phyloP scores from a whole-genome alignment of 2,797 vertebrate genomes.

The Peromyscus aztecus region DNA sequence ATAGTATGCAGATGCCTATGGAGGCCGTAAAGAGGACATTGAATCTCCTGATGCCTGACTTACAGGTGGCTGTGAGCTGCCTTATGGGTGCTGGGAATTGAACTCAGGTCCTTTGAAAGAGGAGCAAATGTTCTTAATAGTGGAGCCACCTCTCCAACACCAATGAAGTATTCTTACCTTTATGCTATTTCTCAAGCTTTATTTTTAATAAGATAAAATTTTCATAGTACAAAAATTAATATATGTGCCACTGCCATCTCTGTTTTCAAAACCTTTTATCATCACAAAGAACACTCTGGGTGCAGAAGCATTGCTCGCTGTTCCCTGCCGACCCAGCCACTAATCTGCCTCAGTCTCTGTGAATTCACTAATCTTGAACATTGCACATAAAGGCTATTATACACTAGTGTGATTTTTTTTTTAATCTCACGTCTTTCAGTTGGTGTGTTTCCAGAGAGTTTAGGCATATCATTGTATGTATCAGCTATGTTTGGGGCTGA shows the following conservation, averaged over 20 bases:
- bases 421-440: neutral
- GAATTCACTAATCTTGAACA: neutral
- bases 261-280: neutral
- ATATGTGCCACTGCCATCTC: neutral
- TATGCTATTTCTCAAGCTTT: neutral
- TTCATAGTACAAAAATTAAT: neutral
- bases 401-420: neutral
- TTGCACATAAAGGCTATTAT: neutral
- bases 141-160: too few species aligned
- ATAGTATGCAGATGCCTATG: neutral
- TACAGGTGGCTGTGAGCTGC: neutral
- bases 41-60: neutral
- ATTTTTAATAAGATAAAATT: neutral
- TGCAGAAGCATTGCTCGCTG: neutral
- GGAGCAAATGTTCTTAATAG: neutral
- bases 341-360: neutral
- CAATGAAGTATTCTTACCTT: neutral
- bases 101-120: neutral
- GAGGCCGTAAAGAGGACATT: neutral
- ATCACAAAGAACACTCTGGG: neutral
- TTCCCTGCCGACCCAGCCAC: neutral
- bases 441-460: neutral
- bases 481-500: neutral
- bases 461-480: neutral
- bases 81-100: neutral